phyloP scores from a whole-genome alignment of 2,113 vertebrate genomes.

The Elaphurus davidianus region DNA sequence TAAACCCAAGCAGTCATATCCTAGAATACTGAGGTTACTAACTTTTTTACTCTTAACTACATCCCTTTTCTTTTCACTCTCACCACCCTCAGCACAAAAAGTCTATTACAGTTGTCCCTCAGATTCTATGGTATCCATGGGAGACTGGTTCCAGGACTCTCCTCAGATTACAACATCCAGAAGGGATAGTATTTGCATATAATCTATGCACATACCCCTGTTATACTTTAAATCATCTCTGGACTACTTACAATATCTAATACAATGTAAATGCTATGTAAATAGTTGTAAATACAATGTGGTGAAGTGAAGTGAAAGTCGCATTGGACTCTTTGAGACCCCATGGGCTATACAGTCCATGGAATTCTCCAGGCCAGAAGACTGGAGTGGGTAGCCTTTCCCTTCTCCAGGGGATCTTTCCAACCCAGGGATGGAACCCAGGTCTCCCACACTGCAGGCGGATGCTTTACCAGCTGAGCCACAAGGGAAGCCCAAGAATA shows the following conservation, averaged over 20 bases:
- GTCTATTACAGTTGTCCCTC: not conserved
- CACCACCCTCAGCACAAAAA: not conserved
- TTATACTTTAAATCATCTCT: not conserved
- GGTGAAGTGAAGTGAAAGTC: not conserved
- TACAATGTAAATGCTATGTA: not conserved
- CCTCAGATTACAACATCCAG: not conserved
- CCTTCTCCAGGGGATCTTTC: not conserved
- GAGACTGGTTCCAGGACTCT: not conserved
- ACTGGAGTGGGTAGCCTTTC: not conserved
- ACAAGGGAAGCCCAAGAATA: not conserved
- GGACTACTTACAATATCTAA: not conserved
- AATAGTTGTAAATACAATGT: not conserved
- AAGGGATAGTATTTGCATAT: not conserved
- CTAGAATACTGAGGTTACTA: not conserved
- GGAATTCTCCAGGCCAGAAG: not conserved
- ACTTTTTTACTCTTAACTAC: not conserved
- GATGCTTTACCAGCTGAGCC: not conserved
- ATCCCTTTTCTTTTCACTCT: not conserved
- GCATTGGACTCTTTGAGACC: not conserved
- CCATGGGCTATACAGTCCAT: not conserved
- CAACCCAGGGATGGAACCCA: not conserved
- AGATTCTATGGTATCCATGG: not conserved
- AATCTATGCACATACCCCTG: not conserved
- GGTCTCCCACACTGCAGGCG: not conserved
- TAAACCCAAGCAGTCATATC: not conserved